Evolutionary conservation across 2,797 vertebrate species (phyloP).

Genomic region (Geotrypetes seraphini): DNA sequence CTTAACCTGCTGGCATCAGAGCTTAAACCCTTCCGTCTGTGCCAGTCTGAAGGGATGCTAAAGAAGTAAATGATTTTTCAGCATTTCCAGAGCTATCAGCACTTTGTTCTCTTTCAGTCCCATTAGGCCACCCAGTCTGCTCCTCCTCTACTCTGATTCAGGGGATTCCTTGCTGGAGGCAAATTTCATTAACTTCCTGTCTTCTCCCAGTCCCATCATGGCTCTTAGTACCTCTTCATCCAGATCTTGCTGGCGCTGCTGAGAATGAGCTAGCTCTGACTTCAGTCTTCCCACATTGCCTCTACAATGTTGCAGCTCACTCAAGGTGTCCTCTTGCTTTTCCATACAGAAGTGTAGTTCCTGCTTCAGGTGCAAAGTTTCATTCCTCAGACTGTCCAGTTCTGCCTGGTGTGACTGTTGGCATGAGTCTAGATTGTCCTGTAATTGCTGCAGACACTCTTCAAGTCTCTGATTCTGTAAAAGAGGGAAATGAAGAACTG

Average conservation of each 20-base stretch:
- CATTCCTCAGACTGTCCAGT: constrained; percentile 37
- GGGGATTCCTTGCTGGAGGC: too few species aligned
- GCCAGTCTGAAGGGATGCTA: too few species aligned
- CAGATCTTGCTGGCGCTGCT: constrained; percentile 38
- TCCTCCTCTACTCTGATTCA: too few species aligned
- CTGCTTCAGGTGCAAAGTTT: constrained; percentile 29
- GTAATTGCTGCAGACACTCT: constrained; percentile 3
- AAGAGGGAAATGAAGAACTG: neutral
- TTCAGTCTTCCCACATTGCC: constrained; percentile 26
- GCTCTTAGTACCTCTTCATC: constrained; percentile 54
- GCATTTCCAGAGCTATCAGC: too few species aligned
- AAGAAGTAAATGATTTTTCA: too few species aligned
- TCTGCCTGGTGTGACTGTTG: constrained; percentile 25
- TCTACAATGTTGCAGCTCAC: constrained; percentile 35
- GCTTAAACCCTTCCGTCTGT: too few species aligned
- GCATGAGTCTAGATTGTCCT: constrained; percentile 6
- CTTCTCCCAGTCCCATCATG: too few species aligned
- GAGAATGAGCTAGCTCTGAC: constrained; percentile 31
- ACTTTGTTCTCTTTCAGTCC: too few species aligned
- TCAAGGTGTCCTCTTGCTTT: constrained; percentile 26
- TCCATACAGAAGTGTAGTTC: constrained; percentile 39
- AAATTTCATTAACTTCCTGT: too few species aligned
- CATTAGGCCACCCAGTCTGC: too few species aligned
- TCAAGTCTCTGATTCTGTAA: constrained; percentile 17
- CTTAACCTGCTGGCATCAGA: too few species aligned